Evolutionary conservation across 2,113 vertebrate species (phyloP), one percentile per base, ranked within the genome.

Genomic region (Progne subis): DNA sequence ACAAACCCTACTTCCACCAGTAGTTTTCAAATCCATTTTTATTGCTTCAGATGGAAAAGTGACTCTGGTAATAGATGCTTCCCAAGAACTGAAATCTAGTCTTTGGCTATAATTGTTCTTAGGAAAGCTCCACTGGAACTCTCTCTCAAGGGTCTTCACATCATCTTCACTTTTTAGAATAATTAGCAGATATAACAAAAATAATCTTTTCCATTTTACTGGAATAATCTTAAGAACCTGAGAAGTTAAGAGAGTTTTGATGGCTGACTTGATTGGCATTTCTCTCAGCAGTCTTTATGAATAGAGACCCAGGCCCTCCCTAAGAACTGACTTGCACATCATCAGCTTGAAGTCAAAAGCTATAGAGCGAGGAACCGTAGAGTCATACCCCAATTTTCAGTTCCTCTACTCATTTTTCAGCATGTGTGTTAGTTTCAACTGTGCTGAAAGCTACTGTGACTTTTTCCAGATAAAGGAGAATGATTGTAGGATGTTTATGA

Each of bases 1-100:
- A 3, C 8, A 16, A 86, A 20, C 4, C 1, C 7, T 5, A 5
- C 11, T 18, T 14, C 8, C n/a, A 12, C 29, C 23, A 16, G 1
- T 69, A 53, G n/a, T 53, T 88, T 91, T 92, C 26, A 83, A 76
- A 79, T 82, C 15, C 2, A 11, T 74, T 88, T 69, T 56, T 69
- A 57, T 34, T 89, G 53, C 20, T 72, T 15, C 41, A 17, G 5
- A 28, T 92, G 77, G 29, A 76, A 75, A 41, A 67, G 9, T 32
- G 75, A 41, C 26, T 89, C 59, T 75, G 41, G n/a, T 21, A 88
- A 59, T 15, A 34, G n/a, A 43, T 37, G 12, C 43, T 76, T 71
- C 24, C 34, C 14, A 15, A 43, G 82, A 88, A 17, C 25, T 75
- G 50, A 68, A 75, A 81, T 84, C 29, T 31, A 53, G 12, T 85